Percentiles rank a stretch among this genome's conserved stretches.
Evolutionary conservation across 2,888 invertebrate genomes (phyloP).

Genomic region (Sphinx pinastri): DNA sequence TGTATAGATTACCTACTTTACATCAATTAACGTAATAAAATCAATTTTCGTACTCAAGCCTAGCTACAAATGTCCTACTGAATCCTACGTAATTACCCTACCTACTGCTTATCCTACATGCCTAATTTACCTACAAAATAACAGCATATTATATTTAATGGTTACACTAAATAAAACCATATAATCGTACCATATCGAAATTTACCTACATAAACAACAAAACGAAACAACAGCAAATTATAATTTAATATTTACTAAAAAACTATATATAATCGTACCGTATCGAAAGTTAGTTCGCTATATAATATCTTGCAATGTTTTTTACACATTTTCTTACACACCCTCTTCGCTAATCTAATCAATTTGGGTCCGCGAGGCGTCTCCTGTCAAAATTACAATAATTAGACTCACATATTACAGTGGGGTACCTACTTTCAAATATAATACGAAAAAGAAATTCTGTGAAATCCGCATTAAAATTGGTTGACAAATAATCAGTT

Average conservation of each 20-base stretch:
- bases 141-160: background rate
- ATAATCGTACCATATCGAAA: too few species aligned
- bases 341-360: constrained; percentile 62
- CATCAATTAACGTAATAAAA: background rate
- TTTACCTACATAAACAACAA: constrained; percentile 47
- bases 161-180: background rate
- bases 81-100: background rate
- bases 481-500: too few species aligned
- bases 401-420: background rate
- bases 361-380: constrained; percentile 56
- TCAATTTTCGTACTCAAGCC: background rate
- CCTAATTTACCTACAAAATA: constrained; percentile 39
- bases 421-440: too few species aligned
- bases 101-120: background rate
- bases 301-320: constrained; percentile 68
- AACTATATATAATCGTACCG: constrained; percentile 57
- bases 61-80: background rate
- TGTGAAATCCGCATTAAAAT: too few species aligned
- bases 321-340: constrained; percentile 62
- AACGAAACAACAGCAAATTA: background rate
- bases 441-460: too few species aligned
- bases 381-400: constrained; percentile 56
- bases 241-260: background rate
- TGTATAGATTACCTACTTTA: too few species aligned
- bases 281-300: constrained; percentile 64